A percentile compares a stretch with the other conserved stretches of the same genome.
Evolutionary conservation across 2,888 invertebrate genomes (phyloP).

Genomic region (Hesperia comma): DNA sequence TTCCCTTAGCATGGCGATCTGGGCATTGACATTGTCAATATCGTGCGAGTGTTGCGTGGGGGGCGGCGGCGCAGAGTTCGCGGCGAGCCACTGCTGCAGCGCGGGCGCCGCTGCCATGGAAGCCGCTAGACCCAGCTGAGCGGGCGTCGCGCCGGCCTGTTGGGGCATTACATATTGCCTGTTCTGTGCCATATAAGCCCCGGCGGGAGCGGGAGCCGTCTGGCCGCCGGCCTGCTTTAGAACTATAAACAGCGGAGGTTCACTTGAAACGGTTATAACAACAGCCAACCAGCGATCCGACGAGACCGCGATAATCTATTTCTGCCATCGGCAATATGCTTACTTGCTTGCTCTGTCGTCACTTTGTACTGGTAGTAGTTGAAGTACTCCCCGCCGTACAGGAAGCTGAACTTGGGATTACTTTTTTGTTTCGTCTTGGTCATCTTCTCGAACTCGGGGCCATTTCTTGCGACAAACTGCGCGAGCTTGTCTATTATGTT

Average conservation of each 20-base stretch:
- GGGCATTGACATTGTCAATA: slow-evolving; percentile 86
- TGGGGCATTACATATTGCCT: slow-evolving; percentile 85
- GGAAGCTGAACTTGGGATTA: slow-evolving; percentile 98
- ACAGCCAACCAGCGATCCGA: slow-evolving; percentile 71
- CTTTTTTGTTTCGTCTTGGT: slow-evolving; percentile 99
- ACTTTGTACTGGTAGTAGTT: slow-evolving; percentile 99
- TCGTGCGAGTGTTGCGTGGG: slow-evolving; percentile 59
- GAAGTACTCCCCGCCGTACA: slow-evolving; percentile 97
- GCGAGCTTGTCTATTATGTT: slow-evolving; percentile 99
- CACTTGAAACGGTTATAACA: slow-evolving; percentile 79
- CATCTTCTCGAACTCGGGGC: slow-evolving; percentile 99
- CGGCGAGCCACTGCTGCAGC: slow-evolving; percentile 76
- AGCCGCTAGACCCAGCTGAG: slow-evolving; percentile 82
- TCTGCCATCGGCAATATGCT: slow-evolving; percentile 81
- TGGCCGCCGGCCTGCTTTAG: slow-evolving; percentile 87
- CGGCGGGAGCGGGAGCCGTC: slow-evolving; percentile 78
- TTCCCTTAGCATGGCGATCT: slow-evolving; percentile 93
- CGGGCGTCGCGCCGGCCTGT: slow-evolving; percentile 81
- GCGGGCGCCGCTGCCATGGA: slow-evolving; percentile 79
- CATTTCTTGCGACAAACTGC: slow-evolving; percentile 99
- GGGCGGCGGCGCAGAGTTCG: slow-evolving; percentile 65
- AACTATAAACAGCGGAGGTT: slow-evolving; percentile 87
- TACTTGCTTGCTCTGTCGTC: slow-evolving; percentile 96
- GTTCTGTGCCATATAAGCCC: slow-evolving; percentile 84
- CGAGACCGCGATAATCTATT: slow-evolving; percentile 64